Conservation (phyloP, 2,113 vertebrate species). For the Crocuta crocuta region DNA sequence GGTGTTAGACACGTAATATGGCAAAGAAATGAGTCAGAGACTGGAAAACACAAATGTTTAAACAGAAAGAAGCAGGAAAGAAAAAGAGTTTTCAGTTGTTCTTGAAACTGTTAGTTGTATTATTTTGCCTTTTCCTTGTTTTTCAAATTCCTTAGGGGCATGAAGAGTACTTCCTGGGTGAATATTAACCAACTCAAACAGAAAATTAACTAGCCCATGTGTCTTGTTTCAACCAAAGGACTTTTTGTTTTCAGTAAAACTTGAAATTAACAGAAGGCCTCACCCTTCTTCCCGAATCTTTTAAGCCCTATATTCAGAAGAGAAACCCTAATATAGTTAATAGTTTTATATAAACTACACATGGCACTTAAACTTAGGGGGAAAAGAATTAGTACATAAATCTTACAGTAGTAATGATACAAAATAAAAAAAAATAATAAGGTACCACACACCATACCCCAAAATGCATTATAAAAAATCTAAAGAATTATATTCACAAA, state of each 20-base stretch:
- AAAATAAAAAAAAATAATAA: not conserved
- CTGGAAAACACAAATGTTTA: not conserved
- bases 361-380: not conserved
- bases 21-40: not conserved
- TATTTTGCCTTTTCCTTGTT: not conserved
- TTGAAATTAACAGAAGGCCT: not conserved
- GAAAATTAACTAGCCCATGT: not conserved
- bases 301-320: not conserved
- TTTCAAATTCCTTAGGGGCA: not conserved
- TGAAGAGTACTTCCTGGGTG: not conserved
- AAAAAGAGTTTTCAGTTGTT: not conserved
- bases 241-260: not conserved
- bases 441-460: not conserved
- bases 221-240: not conserved
- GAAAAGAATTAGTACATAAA: not conserved
- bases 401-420: not conserved
- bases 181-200: not conserved
- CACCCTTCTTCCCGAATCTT: not conserved
- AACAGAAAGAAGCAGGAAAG: not conserved
- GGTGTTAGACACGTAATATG: not conserved
- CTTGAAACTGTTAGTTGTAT: not conserved
- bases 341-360: not conserved
- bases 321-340: not conserved
- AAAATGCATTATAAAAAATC: not conserved
- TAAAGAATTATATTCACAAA: not conserved